Conservation (phyloP, 2,113 vertebrate genomes). For the Leptobrachium ailaonicum region DNA sequence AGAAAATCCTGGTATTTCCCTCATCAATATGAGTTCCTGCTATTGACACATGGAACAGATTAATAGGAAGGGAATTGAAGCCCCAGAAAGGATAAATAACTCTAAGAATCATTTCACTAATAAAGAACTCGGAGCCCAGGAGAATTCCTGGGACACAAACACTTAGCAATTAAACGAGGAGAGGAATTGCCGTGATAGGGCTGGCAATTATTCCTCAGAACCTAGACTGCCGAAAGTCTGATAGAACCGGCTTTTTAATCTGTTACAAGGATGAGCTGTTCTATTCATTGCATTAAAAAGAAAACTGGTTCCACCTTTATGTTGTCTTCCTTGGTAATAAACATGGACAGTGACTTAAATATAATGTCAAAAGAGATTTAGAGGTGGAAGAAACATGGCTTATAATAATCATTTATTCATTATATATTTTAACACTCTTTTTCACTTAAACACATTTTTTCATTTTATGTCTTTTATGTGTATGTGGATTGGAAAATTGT, state of each 20-base stretch:
- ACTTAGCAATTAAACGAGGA: conserved; percentile 47
- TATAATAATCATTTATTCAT: too few species aligned
- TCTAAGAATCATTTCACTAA: conserved; percentile 47
- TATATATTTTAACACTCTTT: too few species aligned
- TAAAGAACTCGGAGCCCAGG: conserved; percentile 35
- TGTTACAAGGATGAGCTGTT: conserved; percentile 18
- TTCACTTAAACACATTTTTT: too few species aligned
- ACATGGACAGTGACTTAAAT: too few species aligned
- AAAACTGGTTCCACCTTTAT: neutral
- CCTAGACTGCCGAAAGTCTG: neutral
- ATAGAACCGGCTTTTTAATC: conserved; percentile 26
- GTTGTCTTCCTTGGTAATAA: conserved; percentile 5
- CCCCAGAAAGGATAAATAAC: conserved; percentile 48
- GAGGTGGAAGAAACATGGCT: too few species aligned
- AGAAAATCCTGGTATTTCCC: conserved; percentile 40
- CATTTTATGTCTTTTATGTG: too few species aligned
- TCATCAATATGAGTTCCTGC: conserved; percentile 43
- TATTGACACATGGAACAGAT: conserved; percentile 48
- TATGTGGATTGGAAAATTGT: too few species aligned
- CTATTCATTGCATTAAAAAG: neutral
- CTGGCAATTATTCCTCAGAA: conserved; percentile 41
- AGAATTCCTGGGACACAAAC: conserved; percentile 46
- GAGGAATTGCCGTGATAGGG: conserved; percentile 38
- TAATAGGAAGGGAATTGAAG: conserved; percentile 44
- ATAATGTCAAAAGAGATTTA: too few species aligned